phyloP scores from a whole-genome alignment of 2,113 vertebrate genomes.

The Myocastor coypus region DNA sequence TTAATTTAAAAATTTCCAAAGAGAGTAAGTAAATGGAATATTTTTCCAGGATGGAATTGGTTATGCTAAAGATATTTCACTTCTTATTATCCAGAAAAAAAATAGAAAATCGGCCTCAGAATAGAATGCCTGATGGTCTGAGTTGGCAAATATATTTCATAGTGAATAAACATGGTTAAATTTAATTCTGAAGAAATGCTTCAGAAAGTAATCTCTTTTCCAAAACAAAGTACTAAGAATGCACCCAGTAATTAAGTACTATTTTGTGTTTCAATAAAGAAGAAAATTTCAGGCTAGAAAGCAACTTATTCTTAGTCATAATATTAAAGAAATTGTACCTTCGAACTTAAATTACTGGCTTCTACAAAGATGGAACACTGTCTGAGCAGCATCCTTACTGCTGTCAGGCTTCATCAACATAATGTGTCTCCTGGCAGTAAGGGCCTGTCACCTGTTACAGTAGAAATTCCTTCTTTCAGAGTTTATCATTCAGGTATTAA shows the following conservation, averaged over 20 bases:
- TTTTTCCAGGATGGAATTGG: slow-evolving; percentile 55
- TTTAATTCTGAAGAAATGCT: slow-evolving; percentile 29
- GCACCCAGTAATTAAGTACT: slow-evolving; percentile 70
- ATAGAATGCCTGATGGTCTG: slow-evolving; percentile 59
- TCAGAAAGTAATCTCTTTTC: background rate
- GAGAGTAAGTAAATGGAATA: slow-evolving; percentile 45
- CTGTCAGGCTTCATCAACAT: slow-evolving; percentile 71
- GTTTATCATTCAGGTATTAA: slow-evolving; percentile 30
- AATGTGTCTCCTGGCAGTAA: slow-evolving; percentile 65
- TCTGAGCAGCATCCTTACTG: slow-evolving; percentile 71
- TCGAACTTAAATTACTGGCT: slow-evolving; percentile 74
- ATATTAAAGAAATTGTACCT: slow-evolving; percentile 64
- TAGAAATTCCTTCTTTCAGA: slow-evolving; percentile 59
- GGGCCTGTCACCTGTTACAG: slow-evolving; percentile 61
- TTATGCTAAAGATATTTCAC: slow-evolving; percentile 63
- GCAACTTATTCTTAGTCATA: slow-evolving; percentile 50
- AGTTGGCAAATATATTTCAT: slow-evolving; percentile 67
- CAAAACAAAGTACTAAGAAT: slow-evolving; percentile 62
- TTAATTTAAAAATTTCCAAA: slow-evolving; percentile 48
- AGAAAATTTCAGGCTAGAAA: slow-evolving; percentile 57
- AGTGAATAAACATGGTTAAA: slow-evolving; percentile 78
- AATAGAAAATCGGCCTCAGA: slow-evolving; percentile 46
- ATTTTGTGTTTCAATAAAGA: slow-evolving; percentile 68
- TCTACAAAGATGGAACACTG: slow-evolving; percentile 73
- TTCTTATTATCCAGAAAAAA: slow-evolving; percentile 69